Evolutionary conservation across 2,113 vertebrate species (phyloP), one percentile per base, ranked within the genome.

Genomic region (Leptobrachium ailaonicum): DNA sequence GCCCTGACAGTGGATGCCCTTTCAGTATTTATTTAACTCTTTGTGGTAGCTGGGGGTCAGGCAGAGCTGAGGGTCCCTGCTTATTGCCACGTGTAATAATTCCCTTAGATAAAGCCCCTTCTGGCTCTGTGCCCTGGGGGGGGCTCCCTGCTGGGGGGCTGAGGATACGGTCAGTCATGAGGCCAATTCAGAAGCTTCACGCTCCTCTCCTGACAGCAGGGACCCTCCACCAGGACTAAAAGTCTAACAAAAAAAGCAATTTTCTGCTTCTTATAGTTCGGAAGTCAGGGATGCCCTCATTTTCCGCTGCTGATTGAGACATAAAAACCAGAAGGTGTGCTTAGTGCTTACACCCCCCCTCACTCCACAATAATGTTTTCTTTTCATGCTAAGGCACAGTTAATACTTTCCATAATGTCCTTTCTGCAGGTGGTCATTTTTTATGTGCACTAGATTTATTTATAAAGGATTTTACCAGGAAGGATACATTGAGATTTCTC

Each of bases 131-230:
- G 42, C 13, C 60, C 73, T 64, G 73, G 10, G 53, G 63, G 40
- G 42, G 64, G 68, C 70, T 32, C 60, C 71, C 78, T 62, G 13
- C 62, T 56, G 50, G 2, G 2, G 78, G 13, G 20, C 10, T 3
- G 43, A 13, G 47, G 77, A 42, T 71, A 14, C 41, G 68, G 13
- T 7, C 32, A 71, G n/a, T 85, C 64, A 84, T 82, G 85, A 64
- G 45, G 73, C 20, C 86, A 73, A 82, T 87, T 83, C 73, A 88
- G 2, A 69, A 87, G 87, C 92, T 92, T 95, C 92, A 94, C 86
- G 90, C 90, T 91, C 85, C 3, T 32, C 60, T 74, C 76, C 79
- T 2, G 13, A 68, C 67, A 7, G 78, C 11, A 53, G 84, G 2
- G 73, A 80, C 2, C 0, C 83, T 83, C 85, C 85, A 82, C 69